Base-by-base conservation (phyloP, 2,888 invertebrate genomes). In the Zhengitettix transpicula region DNA sequence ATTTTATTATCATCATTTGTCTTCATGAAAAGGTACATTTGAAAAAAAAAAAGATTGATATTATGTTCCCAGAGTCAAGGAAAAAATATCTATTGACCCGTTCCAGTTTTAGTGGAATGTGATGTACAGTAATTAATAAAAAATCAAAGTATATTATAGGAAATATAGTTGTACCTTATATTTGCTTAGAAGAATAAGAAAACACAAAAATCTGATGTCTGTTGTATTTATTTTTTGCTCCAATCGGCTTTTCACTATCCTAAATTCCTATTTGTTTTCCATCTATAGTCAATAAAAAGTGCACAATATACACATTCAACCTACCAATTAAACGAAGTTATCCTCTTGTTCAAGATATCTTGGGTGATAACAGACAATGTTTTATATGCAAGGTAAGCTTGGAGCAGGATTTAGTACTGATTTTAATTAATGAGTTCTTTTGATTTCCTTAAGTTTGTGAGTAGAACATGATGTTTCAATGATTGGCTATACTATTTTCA, bases 91-190 rank as follows among this genome's bases (percentile, higher is more conserved):
- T 62, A 61, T 62, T 63, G 58, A 52, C 66, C 66, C 68, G 69
- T 73, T 73, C 73, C 75, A 74, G 75, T 75, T 75, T 75, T 75
- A 75, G 69, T 75, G 75, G 73, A 69, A 70, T 67, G 69, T 60
- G 66, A 66, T 70, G 69, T 69, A 70, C 69, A 69, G 67, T 68
- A 68, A 69, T 66, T 68, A 65, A 28, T 28, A 28, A 28, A 28
- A 62, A 61, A 61, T 59, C 55, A 57, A 63, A 59, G 51, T 52
- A 62, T 62, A 60, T 59, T 55, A 56, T 58, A 62, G 57, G 44
- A 56, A 53, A 55, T 42, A 56, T 63, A 61, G 60, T 59, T 63
- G 61, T 63, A 59, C 55, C 60, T 59, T 61, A 60, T 61, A 60
- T 58, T 61, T 63, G 61, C 63, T 61, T 63, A 61, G 61, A 57